Conservation (phyloP, 2,113 vertebrate species). For the Callorhinus ursinus region DNA sequence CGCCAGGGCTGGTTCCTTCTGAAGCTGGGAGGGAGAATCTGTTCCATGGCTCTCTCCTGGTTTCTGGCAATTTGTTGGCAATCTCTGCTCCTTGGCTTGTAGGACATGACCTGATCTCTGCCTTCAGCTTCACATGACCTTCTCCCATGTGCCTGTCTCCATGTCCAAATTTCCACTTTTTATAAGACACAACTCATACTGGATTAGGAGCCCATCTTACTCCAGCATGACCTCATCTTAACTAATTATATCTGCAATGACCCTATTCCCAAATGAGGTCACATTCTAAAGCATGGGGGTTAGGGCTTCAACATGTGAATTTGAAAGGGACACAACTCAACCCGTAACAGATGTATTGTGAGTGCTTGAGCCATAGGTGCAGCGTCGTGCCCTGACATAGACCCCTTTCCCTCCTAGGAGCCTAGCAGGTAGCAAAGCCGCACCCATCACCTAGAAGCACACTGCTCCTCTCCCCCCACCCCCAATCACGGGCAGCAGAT, state of each 20-base stretch:
- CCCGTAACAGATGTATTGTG: neutral
- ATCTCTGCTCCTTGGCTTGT: neutral
- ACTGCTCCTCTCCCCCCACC: too few relatives aligned
- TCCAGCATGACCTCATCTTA: neutral
- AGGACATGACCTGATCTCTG: neutral
- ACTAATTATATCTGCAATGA: neutral
- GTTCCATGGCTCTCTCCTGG: neutral
- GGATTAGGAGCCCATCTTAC: neutral
- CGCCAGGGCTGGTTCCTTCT: neutral
- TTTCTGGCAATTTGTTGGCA: neutral
- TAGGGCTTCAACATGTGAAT: neutral
- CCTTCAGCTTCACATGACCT: neutral
- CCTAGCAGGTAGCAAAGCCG: neutral
- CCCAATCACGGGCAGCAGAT: neutral
- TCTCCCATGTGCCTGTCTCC: neutral
- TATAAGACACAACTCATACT: neutral
- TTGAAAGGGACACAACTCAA: neutral
- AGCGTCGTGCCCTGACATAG: neutral
- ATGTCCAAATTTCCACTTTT: neutral
- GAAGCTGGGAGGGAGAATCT: neutral
- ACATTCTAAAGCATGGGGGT: neutral
- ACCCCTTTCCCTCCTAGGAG: neutral
- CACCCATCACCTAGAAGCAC: neutral
- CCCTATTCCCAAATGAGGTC: neutral
- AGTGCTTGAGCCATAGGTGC: neutral